These are phyloP conservation scores for Hycleus cichorii DNA, from an alignment of 1,140 invertebrate species.

Conservation along the genomic window DNA sequence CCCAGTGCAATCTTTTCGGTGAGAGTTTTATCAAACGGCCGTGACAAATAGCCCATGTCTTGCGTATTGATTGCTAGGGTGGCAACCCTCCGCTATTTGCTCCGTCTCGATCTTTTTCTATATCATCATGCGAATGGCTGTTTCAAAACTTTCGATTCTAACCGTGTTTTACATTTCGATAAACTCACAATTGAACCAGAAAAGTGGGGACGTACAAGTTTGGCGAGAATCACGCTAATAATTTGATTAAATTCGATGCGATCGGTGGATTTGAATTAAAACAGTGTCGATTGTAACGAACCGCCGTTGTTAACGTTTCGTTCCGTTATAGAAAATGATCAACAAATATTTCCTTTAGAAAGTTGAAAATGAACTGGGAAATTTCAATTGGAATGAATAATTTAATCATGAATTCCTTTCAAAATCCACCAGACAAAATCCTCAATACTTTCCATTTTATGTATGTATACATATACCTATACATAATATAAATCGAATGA, in stretches of 20 bases:
- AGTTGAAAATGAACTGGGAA: constrained; percentile 13
- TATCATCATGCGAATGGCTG: too few relatives aligned
- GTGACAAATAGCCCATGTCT: constrained; percentile 27
- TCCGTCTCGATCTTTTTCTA: too few relatives aligned
- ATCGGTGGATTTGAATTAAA: too few relatives aligned
- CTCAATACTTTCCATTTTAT: constrained; percentile 13
- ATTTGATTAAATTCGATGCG: too few relatives aligned
- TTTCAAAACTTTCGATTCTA: constrained; percentile 4
- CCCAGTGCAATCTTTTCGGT: constrained; percentile 18
- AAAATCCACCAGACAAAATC: constrained; percentile 12
- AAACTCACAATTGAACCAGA: constrained; percentile 15
- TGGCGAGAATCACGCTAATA: too few relatives aligned
- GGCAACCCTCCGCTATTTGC: too few relatives aligned
- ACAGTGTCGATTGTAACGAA: too few relatives aligned
- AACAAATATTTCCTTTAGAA: neutral
- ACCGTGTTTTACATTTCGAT: constrained; percentile 16
- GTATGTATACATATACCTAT: too few relatives aligned
- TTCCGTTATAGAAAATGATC: neutral
- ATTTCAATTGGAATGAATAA: constrained; percentile 14
- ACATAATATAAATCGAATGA: constrained; percentile 9
- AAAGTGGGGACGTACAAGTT: neutral
- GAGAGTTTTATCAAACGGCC: constrained; percentile 19
- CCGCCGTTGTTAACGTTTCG: too few relatives aligned
- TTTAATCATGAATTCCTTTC: constrained; percentile 12
- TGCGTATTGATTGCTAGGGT: constrained; percentile 20